Conservation (phyloP, 2,113 vertebrate species). For the Eupsittula cactorum region DNA sequence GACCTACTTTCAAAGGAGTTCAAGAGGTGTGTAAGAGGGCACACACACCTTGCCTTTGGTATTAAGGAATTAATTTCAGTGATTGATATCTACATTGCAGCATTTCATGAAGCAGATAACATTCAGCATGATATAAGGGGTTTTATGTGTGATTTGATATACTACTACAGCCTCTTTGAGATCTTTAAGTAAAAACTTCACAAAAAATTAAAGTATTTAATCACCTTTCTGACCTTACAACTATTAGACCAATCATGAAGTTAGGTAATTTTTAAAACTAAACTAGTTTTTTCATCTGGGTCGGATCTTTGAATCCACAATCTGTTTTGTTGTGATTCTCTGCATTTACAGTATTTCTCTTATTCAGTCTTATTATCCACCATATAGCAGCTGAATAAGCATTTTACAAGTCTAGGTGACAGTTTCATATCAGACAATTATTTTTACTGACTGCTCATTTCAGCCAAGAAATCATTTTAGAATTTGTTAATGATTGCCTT, state of each 20-base stretch:
- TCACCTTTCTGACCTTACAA: neutral
- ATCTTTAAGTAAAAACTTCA: neutral
- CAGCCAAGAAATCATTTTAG: conserved; percentile 44
- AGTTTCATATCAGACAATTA: neutral
- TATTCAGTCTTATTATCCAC: neutral
- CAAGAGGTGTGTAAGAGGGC: neutral
- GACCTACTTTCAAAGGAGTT: neutral
- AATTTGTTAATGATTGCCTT: conserved; percentile 47
- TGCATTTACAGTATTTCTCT: neutral
- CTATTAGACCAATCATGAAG: neutral
- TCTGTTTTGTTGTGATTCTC: neutral
- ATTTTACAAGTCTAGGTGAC: conserved; percentile 43
- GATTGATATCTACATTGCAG: accelerated
- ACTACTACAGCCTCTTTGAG: neutral
- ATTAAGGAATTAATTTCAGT: neutral
- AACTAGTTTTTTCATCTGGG: neutral
- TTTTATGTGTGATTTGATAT: neutral
- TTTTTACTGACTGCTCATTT: conserved; percentile 63
- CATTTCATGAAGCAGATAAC: neutral
- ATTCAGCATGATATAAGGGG: neutral
- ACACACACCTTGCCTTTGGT: neutral
- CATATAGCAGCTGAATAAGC: conserved; percentile 25
- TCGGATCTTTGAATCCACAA: conserved; percentile 7
- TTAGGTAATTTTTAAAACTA: neutral
- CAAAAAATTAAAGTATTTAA: neutral